Conservation (phyloP, 1,140 invertebrate species). For the Trichonephila inaurata region DNA sequence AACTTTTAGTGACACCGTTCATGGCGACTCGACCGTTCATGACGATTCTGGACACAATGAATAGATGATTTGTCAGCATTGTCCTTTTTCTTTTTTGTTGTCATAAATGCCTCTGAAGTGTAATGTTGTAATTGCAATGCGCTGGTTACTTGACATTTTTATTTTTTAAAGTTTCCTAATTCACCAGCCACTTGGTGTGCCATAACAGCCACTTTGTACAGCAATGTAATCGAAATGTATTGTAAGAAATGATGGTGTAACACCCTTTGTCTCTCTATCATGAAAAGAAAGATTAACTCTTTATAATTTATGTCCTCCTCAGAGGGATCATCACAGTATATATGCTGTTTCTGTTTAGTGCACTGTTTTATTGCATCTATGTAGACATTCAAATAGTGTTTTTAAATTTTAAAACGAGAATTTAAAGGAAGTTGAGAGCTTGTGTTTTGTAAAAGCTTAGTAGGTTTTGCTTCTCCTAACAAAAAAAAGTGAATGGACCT, state of each 20-base stretch:
- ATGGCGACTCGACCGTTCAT: background rate
- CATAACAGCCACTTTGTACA: constrained; percentile 73
- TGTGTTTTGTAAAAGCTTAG: constrained; percentile 71
- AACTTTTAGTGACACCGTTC: constrained; percentile 35
- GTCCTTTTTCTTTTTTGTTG: background rate
- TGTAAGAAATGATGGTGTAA: constrained; percentile 44
- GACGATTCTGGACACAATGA: constrained; percentile 35
- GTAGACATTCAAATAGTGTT: constrained; percentile 71
- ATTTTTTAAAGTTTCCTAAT: constrained; percentile 19
- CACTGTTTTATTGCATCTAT: constrained; percentile 73
- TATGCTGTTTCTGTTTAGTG: constrained; percentile 65
- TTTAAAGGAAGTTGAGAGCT: constrained; percentile 53
- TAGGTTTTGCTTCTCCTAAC: constrained; percentile 42
- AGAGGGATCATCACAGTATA: constrained; percentile 63
- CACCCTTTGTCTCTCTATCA: constrained; percentile 47
- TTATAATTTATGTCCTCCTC: constrained; percentile 55
- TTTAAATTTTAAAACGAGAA: constrained; percentile 69
- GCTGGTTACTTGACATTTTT: constrained; percentile 47
- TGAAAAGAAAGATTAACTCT: constrained; percentile 34
- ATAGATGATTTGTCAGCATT: background rate
- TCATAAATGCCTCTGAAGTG: constrained; percentile 9
- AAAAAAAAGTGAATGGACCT: background rate
- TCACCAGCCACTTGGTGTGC: constrained; percentile 71
- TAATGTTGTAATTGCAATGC: constrained; percentile 11
- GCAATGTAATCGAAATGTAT: constrained; percentile 60